Conservation (phyloP, 2,113 vertebrate genomes). For the Pycnonotus jocosus region DNA sequence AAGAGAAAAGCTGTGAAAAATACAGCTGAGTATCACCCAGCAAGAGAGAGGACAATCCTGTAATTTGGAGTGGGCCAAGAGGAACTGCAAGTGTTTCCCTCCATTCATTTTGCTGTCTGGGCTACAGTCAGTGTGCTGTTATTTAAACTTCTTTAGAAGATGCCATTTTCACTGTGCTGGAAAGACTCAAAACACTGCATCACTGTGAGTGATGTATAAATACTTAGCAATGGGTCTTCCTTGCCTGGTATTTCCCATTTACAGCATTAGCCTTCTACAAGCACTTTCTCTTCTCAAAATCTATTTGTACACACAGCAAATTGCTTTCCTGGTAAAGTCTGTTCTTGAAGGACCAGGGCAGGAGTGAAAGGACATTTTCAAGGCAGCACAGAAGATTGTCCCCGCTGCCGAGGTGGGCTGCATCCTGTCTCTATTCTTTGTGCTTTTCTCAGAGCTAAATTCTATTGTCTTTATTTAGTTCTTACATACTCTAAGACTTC, state of each 20-base stretch:
- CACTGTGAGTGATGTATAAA: not conserved
- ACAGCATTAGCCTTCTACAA: not conserved
- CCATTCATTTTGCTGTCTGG: not conserved
- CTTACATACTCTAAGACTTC: not conserved
- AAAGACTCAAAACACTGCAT: not conserved
- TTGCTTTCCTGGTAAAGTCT: slow-evolving; percentile 49
- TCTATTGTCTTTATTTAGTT: not conserved
- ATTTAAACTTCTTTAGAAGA: not conserved
- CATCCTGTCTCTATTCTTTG: slow-evolving; percentile 37
- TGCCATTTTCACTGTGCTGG: not conserved
- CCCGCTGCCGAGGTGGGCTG: not conserved
- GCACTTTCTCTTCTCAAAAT: not conserved
- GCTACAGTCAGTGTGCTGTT: not conserved
- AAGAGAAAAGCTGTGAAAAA: not conserved
- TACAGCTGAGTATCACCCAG: too few species aligned
- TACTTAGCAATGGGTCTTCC: not conserved
- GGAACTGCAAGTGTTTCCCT: not conserved
- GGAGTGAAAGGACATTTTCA: slow-evolving; percentile 42
- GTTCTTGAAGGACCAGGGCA: not conserved
- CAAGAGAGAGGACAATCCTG: not conserved
- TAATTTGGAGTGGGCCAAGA: not conserved
- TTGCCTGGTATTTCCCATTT: not conserved
- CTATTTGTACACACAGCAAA: not conserved
- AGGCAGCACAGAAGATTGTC: slow-evolving; percentile 33
- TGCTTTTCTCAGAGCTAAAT: not conserved